These are phyloP conservation scores for Rugalucina vietnamica DNA, from an alignment of 2,888 invertebrate genomes.

Conservation along the genomic window DNA sequence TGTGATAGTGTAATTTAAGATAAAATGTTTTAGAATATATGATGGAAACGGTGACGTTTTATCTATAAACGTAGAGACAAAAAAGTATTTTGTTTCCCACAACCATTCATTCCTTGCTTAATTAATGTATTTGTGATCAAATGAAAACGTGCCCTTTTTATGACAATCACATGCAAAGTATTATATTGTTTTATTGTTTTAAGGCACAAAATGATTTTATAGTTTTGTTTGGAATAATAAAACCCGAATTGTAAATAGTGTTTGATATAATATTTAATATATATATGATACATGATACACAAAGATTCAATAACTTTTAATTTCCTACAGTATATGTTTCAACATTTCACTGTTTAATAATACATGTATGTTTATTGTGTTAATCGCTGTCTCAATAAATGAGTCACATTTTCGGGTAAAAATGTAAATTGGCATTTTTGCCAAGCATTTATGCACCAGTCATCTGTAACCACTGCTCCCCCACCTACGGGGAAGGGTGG, in stretches of 20 bases:
- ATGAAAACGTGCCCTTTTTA: neutral
- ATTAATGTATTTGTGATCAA: neutral
- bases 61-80: neutral
- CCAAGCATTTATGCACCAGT: too few relatives aligned
- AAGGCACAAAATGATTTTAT: too few relatives aligned
- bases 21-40: neutral
- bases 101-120: too few relatives aligned
- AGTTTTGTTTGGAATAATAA: too few relatives aligned
- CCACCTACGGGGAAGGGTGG: too few relatives aligned
- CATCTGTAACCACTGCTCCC: too few relatives aligned
- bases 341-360: too few relatives aligned
- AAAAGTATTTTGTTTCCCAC: too few relatives aligned
- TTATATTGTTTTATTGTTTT: slow-evolving; percentile 2
- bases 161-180: neutral
- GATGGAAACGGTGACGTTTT: neutral
- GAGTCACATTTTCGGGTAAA: too few relatives aligned
- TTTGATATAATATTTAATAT: neutral
- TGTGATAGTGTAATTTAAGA: slow-evolving; percentile 1
- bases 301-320: neutral
- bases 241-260: neutral
- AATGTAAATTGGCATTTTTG: too few relatives aligned
- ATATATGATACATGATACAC: neutral
- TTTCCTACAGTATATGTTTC: neutral
- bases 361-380: too few relatives aligned
- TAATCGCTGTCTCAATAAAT: too few relatives aligned